A percentile compares a stretch with the other conserved stretches of the same genome.
These are phyloP conservation scores for Engystomops pustulosus DNA, from an alignment of 2,113 vertebrate genomes.

Conservation along the genomic window DNA sequence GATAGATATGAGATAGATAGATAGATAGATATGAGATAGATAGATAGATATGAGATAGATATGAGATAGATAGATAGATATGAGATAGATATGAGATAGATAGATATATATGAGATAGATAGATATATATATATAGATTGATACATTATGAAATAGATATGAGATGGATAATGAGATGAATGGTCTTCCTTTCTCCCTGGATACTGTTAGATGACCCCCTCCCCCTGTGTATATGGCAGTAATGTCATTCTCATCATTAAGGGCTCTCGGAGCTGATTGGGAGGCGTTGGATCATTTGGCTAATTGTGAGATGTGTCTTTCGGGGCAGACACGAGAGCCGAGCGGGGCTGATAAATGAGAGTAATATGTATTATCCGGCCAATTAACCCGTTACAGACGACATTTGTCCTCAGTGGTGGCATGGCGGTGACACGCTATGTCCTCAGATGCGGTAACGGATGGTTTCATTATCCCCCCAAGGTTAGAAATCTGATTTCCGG, in stretches of 20 bases:
- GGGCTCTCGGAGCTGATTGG: background rate
- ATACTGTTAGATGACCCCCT: too few species aligned
- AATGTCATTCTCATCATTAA: conserved; percentile 26
- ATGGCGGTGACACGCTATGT: too few species aligned
- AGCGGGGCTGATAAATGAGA: background rate
- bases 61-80: too few species aligned
- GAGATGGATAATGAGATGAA: too few species aligned
- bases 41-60: too few species aligned
- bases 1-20: too few species aligned
- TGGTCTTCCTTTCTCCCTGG: too few species aligned
- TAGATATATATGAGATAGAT: too few species aligned
- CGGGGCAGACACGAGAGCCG: background rate
- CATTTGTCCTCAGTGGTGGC: background rate
- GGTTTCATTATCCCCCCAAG: background rate
- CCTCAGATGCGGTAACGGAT: background rate
- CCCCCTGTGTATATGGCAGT: background rate
- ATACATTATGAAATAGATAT: too few species aligned
- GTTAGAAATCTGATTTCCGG: background rate
- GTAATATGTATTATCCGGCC: conserved; percentile 7
- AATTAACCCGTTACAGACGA: conserved; percentile 21
- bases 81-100: too few species aligned
- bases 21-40: too few species aligned
- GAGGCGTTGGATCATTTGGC: background rate
- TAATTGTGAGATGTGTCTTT: conserved; percentile 45
- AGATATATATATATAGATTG: too few species aligned